These are phyloP conservation scores for Pararge aegeria DNA, from an alignment of 1,140 invertebrate genomes.

Conservation along the genomic window DNA sequence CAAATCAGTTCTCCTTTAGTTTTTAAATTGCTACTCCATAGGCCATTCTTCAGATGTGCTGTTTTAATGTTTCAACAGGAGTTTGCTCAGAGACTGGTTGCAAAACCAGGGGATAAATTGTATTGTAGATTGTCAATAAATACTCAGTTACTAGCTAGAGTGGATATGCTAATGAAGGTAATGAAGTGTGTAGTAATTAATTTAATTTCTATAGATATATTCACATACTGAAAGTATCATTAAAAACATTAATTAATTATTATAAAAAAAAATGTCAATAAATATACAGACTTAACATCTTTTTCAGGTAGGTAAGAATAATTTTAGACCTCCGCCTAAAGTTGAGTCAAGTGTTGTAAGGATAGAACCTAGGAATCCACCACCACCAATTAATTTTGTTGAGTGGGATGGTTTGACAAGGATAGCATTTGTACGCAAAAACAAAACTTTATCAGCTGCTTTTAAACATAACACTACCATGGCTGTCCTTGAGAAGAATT, in stretches of 20 bases:
- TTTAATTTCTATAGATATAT: background rate
- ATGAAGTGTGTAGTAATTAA: conserved; percentile 23
- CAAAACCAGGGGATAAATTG: conserved; percentile 98
- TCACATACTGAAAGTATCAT: background rate
- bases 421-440: conserved; percentile 97
- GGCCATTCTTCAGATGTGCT: conserved; percentile 93
- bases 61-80: conserved; percentile 99
- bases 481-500: conserved; percentile 95
- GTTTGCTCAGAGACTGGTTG: conserved; percentile 98
- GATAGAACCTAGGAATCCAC: conserved; percentile 97
- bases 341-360: conserved; percentile 99
- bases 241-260: background rate
- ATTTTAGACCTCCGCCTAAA: conserved; percentile 98
- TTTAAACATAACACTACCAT: conserved; percentile 93
- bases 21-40: conserved; percentile 97
- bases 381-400: conserved; percentile 96
- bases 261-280: background rate
- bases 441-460: conserved; percentile 92
- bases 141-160: conserved; percentile 96
- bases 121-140: conserved; percentile 98
- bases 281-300: background rate
- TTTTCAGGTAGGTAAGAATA: conserved; percentile 95
- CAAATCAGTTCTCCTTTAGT: conserved; percentile 99
- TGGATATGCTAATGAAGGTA: conserved; percentile 98
- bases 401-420: conserved; percentile 99